Evolutionary conservation across 1,140 invertebrate genomes (phyloP).

Genomic region (Cotesia chilonis): DNA sequence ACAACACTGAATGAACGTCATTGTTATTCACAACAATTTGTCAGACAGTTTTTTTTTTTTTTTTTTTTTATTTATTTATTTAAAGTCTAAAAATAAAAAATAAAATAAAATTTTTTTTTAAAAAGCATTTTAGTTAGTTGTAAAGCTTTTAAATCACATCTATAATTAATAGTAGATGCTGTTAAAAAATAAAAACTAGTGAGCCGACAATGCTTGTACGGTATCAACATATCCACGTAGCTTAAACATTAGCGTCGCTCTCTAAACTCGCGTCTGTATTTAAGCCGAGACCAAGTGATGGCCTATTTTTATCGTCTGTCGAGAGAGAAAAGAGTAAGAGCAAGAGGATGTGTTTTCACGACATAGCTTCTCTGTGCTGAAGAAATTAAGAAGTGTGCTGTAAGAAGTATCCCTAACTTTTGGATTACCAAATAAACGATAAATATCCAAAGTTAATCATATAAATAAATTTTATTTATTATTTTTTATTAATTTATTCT

Average conservation of each 20-base stretch:
- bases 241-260: background rate
- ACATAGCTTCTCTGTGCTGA: background rate
- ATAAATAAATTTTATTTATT: background rate
- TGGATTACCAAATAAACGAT: background rate
- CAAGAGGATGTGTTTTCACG: conserved; percentile 28
- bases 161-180: conserved; percentile 5
- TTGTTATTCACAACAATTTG: no score
- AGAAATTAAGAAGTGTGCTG: background rate
- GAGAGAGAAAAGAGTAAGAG: conserved; percentile 20
- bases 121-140: no score
- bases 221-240: conserved; percentile 5
- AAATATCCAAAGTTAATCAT: background rate
- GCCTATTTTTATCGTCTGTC: conserved; percentile 42
- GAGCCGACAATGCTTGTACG: conserved; percentile 15
- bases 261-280: conserved; percentile 21
- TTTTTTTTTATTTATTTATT: no score
- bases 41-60: no score
- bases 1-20: no score
- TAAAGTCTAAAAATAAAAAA: no score
- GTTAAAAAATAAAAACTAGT: background rate
- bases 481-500: no score
- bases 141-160: conserved; percentile 6
- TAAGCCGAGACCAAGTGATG: conserved; percentile 36
- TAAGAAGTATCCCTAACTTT: conserved; percentile 9
- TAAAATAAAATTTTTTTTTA: no score